Conservation (phyloP, 2,113 vertebrate species). For the Nothobranchius furzeri region DNA sequence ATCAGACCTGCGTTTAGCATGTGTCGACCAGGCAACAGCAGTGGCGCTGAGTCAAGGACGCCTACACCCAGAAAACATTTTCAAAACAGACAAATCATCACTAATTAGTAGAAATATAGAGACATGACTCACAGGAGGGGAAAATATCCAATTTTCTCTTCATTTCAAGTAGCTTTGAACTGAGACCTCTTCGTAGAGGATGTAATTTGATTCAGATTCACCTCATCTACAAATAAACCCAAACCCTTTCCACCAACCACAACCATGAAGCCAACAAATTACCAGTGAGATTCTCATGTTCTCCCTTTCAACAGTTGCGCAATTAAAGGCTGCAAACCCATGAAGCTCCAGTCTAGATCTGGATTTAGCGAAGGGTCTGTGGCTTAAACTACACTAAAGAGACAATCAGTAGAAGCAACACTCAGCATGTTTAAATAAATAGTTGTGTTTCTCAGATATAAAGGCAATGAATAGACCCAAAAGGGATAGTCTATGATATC, state of each 20-base stretch:
- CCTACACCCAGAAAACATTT: constrained; percentile 55
- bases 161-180: constrained; percentile 7
- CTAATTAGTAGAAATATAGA: neutral
- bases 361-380: no score
- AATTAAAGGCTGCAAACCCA: constrained; percentile 23
- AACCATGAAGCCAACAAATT: constrained; percentile 24
- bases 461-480: constrained; percentile 10
- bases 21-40: constrained; percentile 80
- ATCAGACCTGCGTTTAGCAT: constrained; percentile 79
- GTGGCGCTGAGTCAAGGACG: constrained; percentile 75
- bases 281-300: constrained; percentile 36
- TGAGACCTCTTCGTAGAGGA: constrained; percentile 4
- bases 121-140: no score
- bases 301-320: constrained; percentile 37
- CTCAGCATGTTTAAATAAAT: constrained; percentile 23
- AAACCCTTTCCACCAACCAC: constrained; percentile 6
- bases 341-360: neutral
- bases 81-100: neutral
- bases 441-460: constrained; percentile 16
- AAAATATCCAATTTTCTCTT: no score
- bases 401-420: constrained; percentile 34
- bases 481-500: neutral
- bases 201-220: constrained; percentile 17
- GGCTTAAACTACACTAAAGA: constrained; percentile 51
- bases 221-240: constrained; percentile 14